These are phyloP conservation scores for Bombyx mandarina DNA, from an alignment of 1,140 invertebrate genomes.

Conservation along the genomic window DNA sequence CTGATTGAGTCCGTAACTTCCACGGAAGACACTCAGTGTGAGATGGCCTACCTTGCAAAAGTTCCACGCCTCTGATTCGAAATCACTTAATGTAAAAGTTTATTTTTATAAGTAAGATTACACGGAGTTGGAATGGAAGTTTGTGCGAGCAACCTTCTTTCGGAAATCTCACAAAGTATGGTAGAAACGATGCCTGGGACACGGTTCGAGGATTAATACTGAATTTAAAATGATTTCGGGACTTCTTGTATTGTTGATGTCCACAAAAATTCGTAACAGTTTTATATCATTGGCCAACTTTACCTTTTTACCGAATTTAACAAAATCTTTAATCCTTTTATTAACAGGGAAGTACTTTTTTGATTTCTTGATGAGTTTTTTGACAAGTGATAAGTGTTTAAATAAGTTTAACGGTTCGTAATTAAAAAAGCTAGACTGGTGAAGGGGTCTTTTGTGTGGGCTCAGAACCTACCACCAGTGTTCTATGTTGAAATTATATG, in stretches of 20 bases:
- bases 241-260: constrained; percentile 26
- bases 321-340: constrained; percentile 17
- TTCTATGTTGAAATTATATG: no score
- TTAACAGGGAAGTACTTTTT: constrained; percentile 7
- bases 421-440: no score
- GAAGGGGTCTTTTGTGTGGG: no score
- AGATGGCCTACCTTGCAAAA: constrained; percentile 51
- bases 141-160: constrained; percentile 59
- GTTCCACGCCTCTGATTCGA: constrained; percentile 56
- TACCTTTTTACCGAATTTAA: constrained; percentile 14
- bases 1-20: constrained; percentile 59
- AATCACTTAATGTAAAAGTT: constrained; percentile 73
- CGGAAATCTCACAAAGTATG: constrained; percentile 58
- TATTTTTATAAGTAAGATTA: constrained; percentile 74
- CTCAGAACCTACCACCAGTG: no score
- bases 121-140: constrained; percentile 59
- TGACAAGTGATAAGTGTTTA: no score
- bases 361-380: no score
- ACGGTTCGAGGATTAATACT: constrained; percentile 58
- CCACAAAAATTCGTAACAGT: constrained; percentile 22
- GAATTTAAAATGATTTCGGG: constrained; percentile 59
- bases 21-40: constrained; percentile 31
- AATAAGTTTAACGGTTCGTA: no score
- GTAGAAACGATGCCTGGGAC: constrained; percentile 40
- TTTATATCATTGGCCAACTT: constrained; percentile 25